Base-by-base conservation (phyloP, 2,797 vertebrate genomes). In the Peromyscus nudipes region DNA sequence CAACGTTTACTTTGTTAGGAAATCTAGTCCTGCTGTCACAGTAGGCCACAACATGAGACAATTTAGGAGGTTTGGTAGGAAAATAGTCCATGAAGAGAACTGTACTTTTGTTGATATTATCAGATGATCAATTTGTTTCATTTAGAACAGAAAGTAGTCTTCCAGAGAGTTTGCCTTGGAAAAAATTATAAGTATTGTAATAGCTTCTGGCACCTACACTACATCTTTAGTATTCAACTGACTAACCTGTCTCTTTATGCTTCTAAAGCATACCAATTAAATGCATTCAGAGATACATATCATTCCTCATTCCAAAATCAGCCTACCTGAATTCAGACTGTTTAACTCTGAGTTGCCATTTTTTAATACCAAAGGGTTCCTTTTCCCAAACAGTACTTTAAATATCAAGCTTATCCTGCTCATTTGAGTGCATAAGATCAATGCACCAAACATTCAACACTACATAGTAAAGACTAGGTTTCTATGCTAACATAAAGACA, bases 261-360 rank as follows among this genome's bases (percentile, higher is more conserved):
- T 96, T 95, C 97, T 85, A 83, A 98, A 96, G 80, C 1, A 0
- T 84, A 91, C 65, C 14, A 31, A 60, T 90, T 79, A 90, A 80
- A 0, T 73, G 69, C 83, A 96, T 89, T 96, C 67, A 96, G 81
- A 97, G 89, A 92, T 94, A 89, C 96, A 71, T 96, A 92, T 95
- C 55, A 52, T 92, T 96, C 60, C 87, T 96, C 52, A 81, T 96
- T 89, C 17, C 49, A 92, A 96, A 96, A 82, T 91, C 60, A 89
- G 46, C 89, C 83, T 96, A 95, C 95, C 96, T 97, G 92, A 93
- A 92, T 92, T 96, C 94, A 96, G 95, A 96, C 96, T 96, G 43
- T 94, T 94, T 76, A 82, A 95, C 93, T 75, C 73, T 93, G 77
- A 97, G 81, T 92, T 96, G 5, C 0, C 75, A 75, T 96, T 97